Base-by-base conservation (phyloP, 1,140 invertebrate species). In the Hestina assimilis region DNA sequence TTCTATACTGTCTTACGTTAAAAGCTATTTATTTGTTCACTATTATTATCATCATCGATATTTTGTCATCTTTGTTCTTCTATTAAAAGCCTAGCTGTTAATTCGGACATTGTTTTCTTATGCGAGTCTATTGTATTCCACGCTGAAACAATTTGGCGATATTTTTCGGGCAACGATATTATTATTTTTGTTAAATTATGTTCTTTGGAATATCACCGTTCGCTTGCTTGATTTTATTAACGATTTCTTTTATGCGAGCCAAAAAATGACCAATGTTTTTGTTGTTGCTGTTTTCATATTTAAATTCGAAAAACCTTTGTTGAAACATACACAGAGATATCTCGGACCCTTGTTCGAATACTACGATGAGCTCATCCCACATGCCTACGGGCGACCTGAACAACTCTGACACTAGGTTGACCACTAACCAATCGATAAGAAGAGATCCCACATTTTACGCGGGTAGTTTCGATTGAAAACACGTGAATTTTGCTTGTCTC, bases 121-220 rank as follows among this genome's bases (percentile, higher is more conserved):
- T 40, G 45, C 5, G 53, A 35, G 0, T 54, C 46, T 1, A 41
- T 59, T 1, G 58, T 57, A 12, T 85, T 77, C 80, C 82, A 88
- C 0, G 79, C 81, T 41, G 60, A 78, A 0, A 72, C 42, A 51
- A 88, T 87, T 52, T 83, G 67, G 8, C 28, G 38, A 24, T 53
- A 54, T 4, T 14, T 12, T 1, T 54, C 51, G 5, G 51, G 51
- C 8, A 54, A 35, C 0, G 40, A 54, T 40, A 54, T 43, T 11
- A 54, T 6, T 1, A 43, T 12, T 17, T 54, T 54, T 1, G 51
- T 43, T 7, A 54, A 23, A 29, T 35, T 1, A 52, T 29, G 2
- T 47, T 47, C 3, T 58, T 40, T 5, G 40, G 43, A 17, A 43
- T 19, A 4, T 42, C 19, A 15, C 42, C 26, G 7, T 9, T 26